Base-by-base conservation (phyloP, 2,797 vertebrate species). In the Trichosurus vulpecula region DNA sequence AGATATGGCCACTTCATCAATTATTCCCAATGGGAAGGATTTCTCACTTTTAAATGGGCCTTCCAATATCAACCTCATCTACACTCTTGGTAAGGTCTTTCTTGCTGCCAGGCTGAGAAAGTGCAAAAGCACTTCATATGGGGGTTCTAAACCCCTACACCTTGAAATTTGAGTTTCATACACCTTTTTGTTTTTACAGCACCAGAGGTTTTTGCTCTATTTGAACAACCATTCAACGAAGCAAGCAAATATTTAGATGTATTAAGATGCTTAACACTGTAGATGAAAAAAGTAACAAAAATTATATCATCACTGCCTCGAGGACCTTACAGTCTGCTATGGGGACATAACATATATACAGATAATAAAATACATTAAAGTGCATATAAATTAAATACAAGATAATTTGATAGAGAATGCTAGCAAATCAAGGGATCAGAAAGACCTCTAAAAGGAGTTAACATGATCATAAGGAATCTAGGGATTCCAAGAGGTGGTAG, bases 1-100 rank as follows among this genome's bases (percentile, higher is more conserved):
- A 96, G 95, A 97, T 95, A 97, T 4, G 96, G 92, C 96, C 94
- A 92, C 96, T 97, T 96, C 96, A 96, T 97, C 97, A 97, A 96
- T 97, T 97, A 96, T 94, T 94, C 94, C 94, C 97, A 96, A 92
- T 95, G 94, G 90, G 94, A 95, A 98, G 95, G 95, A 97, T 96
- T 97, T 97, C 93, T 91, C 92, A 97, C 97, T 96, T 96, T 97
- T 97, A 95, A 98, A 98, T 94, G 90, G 96, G 87, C 66, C 91
- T 95, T 90, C 91, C 94, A 92, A 96, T 96, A 98, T 97, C 97
- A 97, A 97, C 97, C 97, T 97, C 98, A 97, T 98, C 97, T 96
- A 57, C 57, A 66, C 96, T 95, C 95, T 98, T 97, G 97, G 95
- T 81, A 81, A 94, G 94, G 96, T 96, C 96, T 97, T 96, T 96